These are phyloP conservation scores for Turritopsis rubra DNA, from an alignment of 30 jellyfish, hydroid and myxozoan genomes.

Conservation along the genomic window DNA sequence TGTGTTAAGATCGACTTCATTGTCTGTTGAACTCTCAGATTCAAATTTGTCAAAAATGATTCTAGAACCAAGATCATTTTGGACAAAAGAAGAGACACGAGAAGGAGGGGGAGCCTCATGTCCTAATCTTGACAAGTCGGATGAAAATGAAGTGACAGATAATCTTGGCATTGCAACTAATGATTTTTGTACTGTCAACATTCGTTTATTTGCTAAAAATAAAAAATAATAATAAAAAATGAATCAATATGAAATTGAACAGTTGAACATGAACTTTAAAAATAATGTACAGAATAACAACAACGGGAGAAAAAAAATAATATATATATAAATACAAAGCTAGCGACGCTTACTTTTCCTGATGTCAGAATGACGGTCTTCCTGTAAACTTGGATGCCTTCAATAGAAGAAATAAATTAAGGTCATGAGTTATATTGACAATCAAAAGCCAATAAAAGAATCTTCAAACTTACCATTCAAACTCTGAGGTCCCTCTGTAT, in stretches of 20 bases:
- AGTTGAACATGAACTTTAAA: background rate
- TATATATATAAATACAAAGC: no score
- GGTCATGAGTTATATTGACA: background rate
- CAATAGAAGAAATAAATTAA: background rate
- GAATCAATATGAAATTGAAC: background rate
- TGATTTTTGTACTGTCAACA: constrained; percentile 9
- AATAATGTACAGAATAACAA: no score
- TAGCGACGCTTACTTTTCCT: constrained; percentile 65
- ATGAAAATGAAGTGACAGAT: background rate
- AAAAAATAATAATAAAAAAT: background rate
- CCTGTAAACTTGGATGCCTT: constrained; percentile 92
- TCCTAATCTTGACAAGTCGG: background rate
- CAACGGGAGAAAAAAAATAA: no score
- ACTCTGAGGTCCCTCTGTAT: constrained; percentile 58
- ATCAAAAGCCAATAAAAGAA: background rate
- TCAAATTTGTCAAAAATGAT: background rate
- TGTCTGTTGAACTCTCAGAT: background rate
- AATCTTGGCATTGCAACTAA: constrained; percentile 32
- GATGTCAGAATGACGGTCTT: constrained; percentile 40
- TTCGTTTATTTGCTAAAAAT: constrained; percentile 11
- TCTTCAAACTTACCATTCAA: constrained; percentile 61
- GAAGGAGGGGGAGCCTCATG: constrained; percentile 19
- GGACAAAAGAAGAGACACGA: background rate
- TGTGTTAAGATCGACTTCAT: background rate
- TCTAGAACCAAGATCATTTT: background rate